Evolutionary conservation across 2,888 invertebrate species (phyloP).

Genomic region (Agrochola lota): DNA sequence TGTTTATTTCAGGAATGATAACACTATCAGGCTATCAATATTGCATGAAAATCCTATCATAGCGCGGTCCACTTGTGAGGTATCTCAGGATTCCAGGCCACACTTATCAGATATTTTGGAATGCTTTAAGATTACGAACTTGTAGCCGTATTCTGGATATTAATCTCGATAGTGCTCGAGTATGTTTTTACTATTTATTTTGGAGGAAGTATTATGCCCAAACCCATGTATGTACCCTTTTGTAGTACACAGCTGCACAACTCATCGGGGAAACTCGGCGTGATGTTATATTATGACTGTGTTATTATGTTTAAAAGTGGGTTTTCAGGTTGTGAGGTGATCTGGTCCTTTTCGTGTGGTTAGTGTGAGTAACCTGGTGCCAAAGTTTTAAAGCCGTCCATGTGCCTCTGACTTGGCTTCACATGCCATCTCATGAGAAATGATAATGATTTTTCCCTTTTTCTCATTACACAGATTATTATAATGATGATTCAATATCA

Average conservation of each 20-base stretch:
- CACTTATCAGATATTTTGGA: constrained; percentile 62
- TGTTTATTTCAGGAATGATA: constrained; percentile 43
- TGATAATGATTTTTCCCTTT: neutral
- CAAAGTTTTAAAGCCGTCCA: too few species aligned
- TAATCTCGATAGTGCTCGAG: neutral
- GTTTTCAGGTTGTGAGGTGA: neutral
- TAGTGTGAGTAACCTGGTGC: too few species aligned
- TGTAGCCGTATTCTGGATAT: constrained; percentile 50
- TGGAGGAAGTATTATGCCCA: neutral
- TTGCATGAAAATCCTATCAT: constrained; percentile 63
- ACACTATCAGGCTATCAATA: constrained; percentile 63
- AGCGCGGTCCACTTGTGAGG: constrained; percentile 55
- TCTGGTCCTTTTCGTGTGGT: too few species aligned
- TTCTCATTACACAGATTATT: too few species aligned
- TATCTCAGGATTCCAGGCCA: constrained; percentile 65
- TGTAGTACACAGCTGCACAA: too few species aligned
- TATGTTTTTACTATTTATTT: neutral
- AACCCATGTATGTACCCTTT: too few species aligned
- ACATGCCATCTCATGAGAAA: too few species aligned
- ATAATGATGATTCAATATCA: too few species aligned
- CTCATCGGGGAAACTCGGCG: too few species aligned
- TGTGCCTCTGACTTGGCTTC: too few species aligned
- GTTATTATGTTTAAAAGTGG: neutral
- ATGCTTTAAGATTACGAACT: constrained; percentile 51
- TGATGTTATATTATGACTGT: too few species aligned